phyloP scores from a whole-genome alignment of 2,113 vertebrate genomes.

The Entelurus aequoreus region DNA sequence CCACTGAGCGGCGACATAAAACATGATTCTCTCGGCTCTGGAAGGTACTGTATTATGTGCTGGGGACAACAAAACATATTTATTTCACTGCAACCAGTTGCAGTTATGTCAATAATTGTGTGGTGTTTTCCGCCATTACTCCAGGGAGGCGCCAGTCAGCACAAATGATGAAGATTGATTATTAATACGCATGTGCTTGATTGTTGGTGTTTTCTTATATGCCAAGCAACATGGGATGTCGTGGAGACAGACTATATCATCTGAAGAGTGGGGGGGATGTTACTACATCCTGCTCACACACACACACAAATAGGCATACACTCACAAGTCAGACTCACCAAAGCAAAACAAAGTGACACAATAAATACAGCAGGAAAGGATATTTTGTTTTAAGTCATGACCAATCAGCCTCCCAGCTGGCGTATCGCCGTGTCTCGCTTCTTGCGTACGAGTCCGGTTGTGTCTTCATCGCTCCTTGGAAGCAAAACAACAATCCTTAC shows the following conservation, averaged over 20 bases:
- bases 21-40: slow-evolving; percentile 30
- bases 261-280: slow-evolving; percentile 21
- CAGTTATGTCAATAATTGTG: slow-evolving; percentile 52
- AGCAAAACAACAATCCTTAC: slow-evolving; percentile 26
- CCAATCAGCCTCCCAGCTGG: slow-evolving; percentile 16
- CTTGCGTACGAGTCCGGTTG: slow-evolving; percentile 3
- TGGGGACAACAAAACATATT: slow-evolving; percentile 27
- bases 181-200: slow-evolving; percentile 43
- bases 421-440: slow-evolving; percentile 16
- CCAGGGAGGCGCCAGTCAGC: slow-evolving; percentile 14
- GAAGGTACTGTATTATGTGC: slow-evolving; percentile 5
- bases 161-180: slow-evolving; percentile 46
- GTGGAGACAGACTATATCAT: slow-evolving; percentile 34
- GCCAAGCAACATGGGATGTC: slow-evolving; percentile 19
- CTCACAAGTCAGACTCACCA: slow-evolving; percentile 21
- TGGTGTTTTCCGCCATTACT: slow-evolving; percentile 43
- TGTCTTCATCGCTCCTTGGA: slow-evolving; percentile 11
- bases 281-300: slow-evolving; percentile 24
- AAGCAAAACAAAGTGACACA: slow-evolving; percentile 38
- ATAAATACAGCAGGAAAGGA: slow-evolving; percentile 50
- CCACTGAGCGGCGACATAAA: slow-evolving; percentile 35
- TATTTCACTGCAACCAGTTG: slow-evolving; percentile 64
- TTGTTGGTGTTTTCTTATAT: slow-evolving; percentile 31
- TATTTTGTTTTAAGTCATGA: slow-evolving; percentile 17
- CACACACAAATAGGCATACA: slow-evolving; percentile 14